These are phyloP conservation scores for Rousettus leschenaultii DNA, from an alignment of 2,113 vertebrate species.

Conservation along the genomic window DNA sequence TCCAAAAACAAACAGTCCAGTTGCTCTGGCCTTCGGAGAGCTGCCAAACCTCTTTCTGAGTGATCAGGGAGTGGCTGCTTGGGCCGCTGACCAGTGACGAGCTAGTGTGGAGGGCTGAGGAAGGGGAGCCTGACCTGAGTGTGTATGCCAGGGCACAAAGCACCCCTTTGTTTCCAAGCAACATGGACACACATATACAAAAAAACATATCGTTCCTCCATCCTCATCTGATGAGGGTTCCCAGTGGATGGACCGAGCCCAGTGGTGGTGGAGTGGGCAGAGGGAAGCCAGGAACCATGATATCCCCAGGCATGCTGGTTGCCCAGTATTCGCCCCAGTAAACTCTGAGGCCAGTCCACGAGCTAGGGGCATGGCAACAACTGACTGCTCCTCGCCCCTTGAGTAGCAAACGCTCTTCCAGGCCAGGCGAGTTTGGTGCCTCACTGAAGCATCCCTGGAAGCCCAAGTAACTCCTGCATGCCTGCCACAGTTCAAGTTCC, in stretches of 20 bases:
- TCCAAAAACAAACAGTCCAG: background rate
- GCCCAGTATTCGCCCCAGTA: background rate
- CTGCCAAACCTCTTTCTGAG: background rate
- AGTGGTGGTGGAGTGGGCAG: background rate
- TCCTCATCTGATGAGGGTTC: background rate
- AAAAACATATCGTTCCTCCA: background rate
- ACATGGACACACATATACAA: background rate
- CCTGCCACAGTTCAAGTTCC: background rate
- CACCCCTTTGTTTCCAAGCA: background rate
- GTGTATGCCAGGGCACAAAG: background rate
- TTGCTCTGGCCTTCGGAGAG: background rate
- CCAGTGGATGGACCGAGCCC: background rate
- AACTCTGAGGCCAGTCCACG: background rate
- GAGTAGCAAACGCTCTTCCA: background rate
- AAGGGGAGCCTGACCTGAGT: too few relatives aligned
- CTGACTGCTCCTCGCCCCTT: background rate
- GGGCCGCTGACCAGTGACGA: background rate
- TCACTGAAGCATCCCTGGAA: background rate
- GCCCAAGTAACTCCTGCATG: background rate
- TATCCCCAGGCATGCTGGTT: background rate
- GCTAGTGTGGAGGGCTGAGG: background rate
- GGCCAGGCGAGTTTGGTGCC: background rate
- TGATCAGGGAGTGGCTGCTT: background rate
- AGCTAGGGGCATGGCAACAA: background rate
- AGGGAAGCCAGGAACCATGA: background rate